Percentiles rank a stretch among this genome's conserved stretches.
Conservation (phyloP, 1,140 invertebrate genomes). For the Trinorchestia longiramus region DNA sequence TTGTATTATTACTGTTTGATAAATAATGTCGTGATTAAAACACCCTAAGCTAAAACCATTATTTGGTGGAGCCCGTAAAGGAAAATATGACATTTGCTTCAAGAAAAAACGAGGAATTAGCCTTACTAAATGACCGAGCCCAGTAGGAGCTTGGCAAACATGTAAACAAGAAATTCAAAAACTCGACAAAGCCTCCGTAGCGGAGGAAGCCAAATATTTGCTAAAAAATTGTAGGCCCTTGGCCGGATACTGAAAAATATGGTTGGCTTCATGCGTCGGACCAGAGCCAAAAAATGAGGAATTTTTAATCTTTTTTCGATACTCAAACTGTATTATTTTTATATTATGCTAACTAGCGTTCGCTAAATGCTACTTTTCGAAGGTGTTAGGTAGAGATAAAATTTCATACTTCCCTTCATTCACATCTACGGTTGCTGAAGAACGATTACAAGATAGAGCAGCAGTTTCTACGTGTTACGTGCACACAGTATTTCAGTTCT, state of each 20-base stretch:
- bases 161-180: constrained; percentile 10
- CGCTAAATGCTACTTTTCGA: too few relatives aligned
- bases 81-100: background rate
- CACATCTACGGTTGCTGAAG: too few relatives aligned
- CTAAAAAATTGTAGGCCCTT: background rate
- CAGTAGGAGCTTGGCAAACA: background rate
- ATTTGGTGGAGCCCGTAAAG: background rate
- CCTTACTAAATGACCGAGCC: background rate
- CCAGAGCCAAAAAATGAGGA: background rate
- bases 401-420: too few relatives aligned
- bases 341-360: too few relatives aligned
- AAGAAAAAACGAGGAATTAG: background rate
- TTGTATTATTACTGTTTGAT: background rate
- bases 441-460: too few relatives aligned
- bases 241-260: background rate
- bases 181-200: background rate
- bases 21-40: background rate
- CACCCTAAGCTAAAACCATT: background rate
- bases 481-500: too few relatives aligned
- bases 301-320: background rate
- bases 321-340: too few relatives aligned
- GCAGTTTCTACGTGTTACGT: too few relatives aligned
- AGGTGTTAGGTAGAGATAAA: too few relatives aligned
- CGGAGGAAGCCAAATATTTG: background rate
- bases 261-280: background rate